phyloP scores from a whole-genome alignment of 1,140 invertebrate species.

The Hyles euphorbiae region DNA sequence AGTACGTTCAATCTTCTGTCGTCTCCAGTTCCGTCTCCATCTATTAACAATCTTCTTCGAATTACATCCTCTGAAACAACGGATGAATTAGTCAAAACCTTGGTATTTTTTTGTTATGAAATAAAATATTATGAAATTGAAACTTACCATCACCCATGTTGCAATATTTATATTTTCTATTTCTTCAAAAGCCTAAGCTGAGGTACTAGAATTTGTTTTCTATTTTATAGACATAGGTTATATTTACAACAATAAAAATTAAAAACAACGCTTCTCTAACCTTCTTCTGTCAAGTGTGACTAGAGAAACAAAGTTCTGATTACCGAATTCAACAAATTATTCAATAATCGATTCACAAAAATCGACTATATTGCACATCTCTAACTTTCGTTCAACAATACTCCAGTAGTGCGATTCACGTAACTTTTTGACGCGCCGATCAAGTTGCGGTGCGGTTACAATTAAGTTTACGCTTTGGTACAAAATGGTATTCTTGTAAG shows the following conservation, averaged over 20 bases:
- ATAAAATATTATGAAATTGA: not conserved
- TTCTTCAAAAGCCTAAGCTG: not conserved
- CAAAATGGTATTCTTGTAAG: no score
- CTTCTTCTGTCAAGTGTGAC: not conserved
- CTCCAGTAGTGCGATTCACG: no score
- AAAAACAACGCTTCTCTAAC: not conserved
- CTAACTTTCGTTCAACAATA: no score
- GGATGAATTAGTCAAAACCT: conserved; percentile 1
- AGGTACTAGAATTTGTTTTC: not conserved
- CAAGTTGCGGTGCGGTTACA: no score
- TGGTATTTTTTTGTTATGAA: conserved; percentile 2
- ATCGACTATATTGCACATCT: no score
- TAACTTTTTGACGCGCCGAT: no score
- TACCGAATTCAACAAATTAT: no score
- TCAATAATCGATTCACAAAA: no score
- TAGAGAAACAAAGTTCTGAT: no score
- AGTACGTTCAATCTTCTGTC: conserved; percentile 91
- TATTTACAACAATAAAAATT: no score
- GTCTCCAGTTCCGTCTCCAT: conserved; percentile 97
- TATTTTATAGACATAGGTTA: no score
- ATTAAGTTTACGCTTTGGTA: no score
- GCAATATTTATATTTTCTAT: not conserved
- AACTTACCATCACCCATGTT: conserved; percentile 20
- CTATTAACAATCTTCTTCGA: conserved; percentile 90
- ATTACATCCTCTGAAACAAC: conserved; percentile 93